phyloP scores from a whole-genome alignment of 2,113 vertebrate genomes.

The Vidua chalybeata region DNA sequence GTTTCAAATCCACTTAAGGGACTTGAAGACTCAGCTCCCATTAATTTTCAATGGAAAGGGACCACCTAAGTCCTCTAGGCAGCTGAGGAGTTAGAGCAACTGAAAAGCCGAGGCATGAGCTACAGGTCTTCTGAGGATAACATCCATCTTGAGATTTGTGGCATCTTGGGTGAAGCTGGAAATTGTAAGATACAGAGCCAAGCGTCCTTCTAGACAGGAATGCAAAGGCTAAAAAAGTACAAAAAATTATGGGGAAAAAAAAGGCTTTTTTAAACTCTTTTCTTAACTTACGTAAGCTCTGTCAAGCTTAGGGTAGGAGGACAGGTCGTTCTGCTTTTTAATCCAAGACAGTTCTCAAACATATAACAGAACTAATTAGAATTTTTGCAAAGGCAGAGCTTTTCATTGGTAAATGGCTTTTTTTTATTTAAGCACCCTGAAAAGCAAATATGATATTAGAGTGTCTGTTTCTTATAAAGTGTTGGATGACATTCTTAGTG shows the following conservation, averaged over 20 bases:
- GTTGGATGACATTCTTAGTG: neutral
- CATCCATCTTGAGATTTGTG: slow-evolving; percentile 13
- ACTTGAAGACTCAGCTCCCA: slow-evolving; percentile 8
- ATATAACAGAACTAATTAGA: neutral
- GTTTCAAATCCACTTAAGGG: slow-evolving; percentile 52
- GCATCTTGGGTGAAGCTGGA: slow-evolving; percentile 1
- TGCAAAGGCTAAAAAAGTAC: neutral
- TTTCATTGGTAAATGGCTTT: neutral
- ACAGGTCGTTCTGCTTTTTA: neutral
- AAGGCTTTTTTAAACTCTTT: neutral
- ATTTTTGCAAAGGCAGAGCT: neutral
- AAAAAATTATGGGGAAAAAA: fast-evolving
- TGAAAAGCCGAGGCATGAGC: neutral
- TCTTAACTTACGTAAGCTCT: neutral
- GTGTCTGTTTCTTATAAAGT: neutral
- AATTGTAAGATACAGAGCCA: neutral
- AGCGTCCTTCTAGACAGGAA: neutral
- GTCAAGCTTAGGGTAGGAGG: neutral
- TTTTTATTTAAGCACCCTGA: neutral
- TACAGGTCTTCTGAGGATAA: slow-evolving; percentile 46
- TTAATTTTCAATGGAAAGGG: slow-evolving; percentile 35
- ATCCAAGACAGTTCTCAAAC: neutral
- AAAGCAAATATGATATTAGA: neutral
- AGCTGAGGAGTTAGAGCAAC: neutral
- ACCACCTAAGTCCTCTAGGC: neutral